phyloP scores from a whole-genome alignment of 2,888 invertebrate species.

The Celastrina argiolus region DNA sequence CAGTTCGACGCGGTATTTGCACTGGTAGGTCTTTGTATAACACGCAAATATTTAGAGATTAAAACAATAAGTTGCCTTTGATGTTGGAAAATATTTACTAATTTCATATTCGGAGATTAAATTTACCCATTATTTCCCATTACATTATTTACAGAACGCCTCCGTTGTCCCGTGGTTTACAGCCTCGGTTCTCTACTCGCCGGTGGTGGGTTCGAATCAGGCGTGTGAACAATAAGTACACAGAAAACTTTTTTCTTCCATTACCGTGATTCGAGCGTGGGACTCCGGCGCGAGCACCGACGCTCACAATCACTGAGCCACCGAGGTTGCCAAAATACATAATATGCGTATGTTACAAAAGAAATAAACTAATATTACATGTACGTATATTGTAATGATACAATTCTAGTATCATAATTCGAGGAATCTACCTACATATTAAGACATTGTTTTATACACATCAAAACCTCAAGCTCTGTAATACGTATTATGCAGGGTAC shows the following conservation, averaged over 20 bases:
- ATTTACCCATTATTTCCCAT: background rate
- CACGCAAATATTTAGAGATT: background rate
- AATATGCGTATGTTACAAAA: background rate
- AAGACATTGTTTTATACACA: background rate
- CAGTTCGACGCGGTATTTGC: background rate
- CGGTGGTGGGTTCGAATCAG: no score
- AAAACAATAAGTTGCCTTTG: background rate
- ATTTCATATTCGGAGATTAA: background rate
- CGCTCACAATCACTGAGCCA: no score
- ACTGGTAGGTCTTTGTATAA: background rate
- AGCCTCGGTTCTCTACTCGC: no score
- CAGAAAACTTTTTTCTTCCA: no score
- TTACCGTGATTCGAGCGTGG: no score
- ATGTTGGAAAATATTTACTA: background rate
- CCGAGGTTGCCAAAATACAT: no score
- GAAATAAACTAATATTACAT: background rate
- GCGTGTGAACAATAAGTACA: no score
- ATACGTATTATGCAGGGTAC: no score
- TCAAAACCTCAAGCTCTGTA: background rate
- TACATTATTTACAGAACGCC: no score
- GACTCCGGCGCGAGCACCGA: no score
- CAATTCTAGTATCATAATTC: background rate
- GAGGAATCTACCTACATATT: background rate
- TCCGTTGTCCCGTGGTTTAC: no score
- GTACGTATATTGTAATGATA: background rate